Evolutionary conservation across 1,140 invertebrate genomes (phyloP).

Genomic region (Neodiprion pinetum): DNA sequence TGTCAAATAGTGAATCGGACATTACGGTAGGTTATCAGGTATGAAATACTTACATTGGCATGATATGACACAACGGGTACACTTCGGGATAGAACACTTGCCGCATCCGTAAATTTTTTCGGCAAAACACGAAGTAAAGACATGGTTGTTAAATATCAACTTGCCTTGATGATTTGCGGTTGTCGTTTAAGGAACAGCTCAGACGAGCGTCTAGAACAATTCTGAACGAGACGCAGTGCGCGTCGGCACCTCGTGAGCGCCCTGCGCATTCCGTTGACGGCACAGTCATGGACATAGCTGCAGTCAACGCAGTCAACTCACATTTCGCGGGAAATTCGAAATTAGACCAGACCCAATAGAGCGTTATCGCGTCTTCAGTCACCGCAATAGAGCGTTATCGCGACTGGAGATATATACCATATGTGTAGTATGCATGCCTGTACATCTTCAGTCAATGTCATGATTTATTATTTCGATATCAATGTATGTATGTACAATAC

Average conservation of each 20-base stretch:
- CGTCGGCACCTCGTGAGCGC: background rate
- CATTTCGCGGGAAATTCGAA: background rate
- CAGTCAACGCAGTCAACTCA: background rate
- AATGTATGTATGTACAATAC: too few relatives aligned
- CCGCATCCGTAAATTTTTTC: conserved; percentile 40
- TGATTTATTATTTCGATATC: too few relatives aligned
- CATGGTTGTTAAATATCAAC: conserved; percentile 39
- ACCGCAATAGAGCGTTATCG: too few relatives aligned
- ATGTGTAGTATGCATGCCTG: too few relatives aligned
- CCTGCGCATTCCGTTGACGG: too few relatives aligned
- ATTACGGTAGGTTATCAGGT: background rate
- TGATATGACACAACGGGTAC: conserved; percentile 56
- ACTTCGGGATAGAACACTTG: conserved; percentile 47
- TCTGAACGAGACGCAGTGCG: background rate
- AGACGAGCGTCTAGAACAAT: background rate
- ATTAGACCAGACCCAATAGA: too few relatives aligned
- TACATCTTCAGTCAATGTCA: too few relatives aligned
- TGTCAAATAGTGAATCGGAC: conserved; percentile 20
- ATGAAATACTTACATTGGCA: conserved; percentile 55
- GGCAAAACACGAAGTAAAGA: conserved; percentile 49
- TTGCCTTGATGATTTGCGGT: conserved; percentile 8
- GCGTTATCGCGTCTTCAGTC: too few relatives aligned
- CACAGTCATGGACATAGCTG: too few relatives aligned
- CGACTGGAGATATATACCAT: too few relatives aligned
- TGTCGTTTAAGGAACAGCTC: background rate